A percentile compares a stretch with the other conserved stretches of the same genome.
Conservation (phyloP, 53 echinoderm and acorn worm genomes). For the Antedon mediterranea region DNA sequence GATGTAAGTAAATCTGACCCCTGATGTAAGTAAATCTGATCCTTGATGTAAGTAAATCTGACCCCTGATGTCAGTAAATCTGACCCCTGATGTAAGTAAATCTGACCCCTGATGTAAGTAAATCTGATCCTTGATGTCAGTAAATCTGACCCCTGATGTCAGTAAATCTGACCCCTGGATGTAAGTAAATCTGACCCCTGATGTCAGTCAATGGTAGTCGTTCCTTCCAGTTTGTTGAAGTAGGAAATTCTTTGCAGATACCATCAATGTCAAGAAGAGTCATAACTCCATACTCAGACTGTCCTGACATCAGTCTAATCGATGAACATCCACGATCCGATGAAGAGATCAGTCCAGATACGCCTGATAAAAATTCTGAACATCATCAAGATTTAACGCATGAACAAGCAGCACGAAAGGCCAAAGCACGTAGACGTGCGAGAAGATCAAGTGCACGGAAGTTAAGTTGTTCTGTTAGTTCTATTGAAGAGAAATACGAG, state of each 20-base stretch:
- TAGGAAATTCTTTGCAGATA: slow-evolving; percentile 11
- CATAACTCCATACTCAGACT: slow-evolving; percentile 53
- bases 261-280: slow-evolving; percentile 58
- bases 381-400: too few relatives aligned
- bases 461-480: not conserved
- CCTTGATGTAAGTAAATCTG: too few relatives aligned
- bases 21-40: too few relatives aligned
- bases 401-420: slow-evolving; percentile 41
- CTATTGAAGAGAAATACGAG: not conserved
- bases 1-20: too few relatives aligned
- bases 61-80: too few relatives aligned
- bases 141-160: not conserved
- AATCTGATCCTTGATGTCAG: not conserved
- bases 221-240: too few relatives aligned
- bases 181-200: not conserved
- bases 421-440: slow-evolving; percentile 19
- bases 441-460: slow-evolving; percentile 4
- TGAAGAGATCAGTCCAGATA: slow-evolving; percentile 4
- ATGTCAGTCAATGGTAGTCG: too few relatives aligned
- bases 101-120: too few relatives aligned
- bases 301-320: slow-evolving; percentile 44
- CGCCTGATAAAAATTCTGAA: not conserved
- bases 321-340: slow-evolving; percentile 19
- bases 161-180: too few relatives aligned
- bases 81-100: too few relatives aligned